These are phyloP conservation scores for Melipona beecheii DNA, from an alignment of 2,888 invertebrate genomes.

Conservation along the genomic window DNA sequence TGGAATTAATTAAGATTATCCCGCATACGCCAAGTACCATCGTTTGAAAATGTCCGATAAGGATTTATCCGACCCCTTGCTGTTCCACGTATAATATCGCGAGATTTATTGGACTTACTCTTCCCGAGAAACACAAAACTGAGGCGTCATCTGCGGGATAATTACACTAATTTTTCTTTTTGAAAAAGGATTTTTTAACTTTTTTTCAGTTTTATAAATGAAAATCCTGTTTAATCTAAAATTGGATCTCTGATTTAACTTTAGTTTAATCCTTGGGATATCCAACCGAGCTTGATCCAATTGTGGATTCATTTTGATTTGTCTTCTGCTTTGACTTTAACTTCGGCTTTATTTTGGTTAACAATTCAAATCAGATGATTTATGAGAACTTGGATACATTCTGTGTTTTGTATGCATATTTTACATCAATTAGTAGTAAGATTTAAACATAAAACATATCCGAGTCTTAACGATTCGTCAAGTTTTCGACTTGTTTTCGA, in stretches of 20 bases:
- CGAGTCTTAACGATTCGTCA: background rate
- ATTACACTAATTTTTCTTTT: background rate
- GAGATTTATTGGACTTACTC: slow-evolving; percentile 56
- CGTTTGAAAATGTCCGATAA: slow-evolving; percentile 67
- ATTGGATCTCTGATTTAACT: too few species aligned
- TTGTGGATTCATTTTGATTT: too few species aligned
- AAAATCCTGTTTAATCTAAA: too few species aligned
- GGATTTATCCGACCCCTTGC: slow-evolving; percentile 36
- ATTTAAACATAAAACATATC: background rate
- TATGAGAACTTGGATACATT: too few species aligned
- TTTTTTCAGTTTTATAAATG: too few species aligned
- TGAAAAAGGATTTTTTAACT: too few species aligned
- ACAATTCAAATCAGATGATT: too few species aligned
- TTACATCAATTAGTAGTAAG: background rate
- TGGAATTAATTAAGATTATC: slow-evolving; percentile 77
- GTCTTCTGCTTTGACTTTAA: too few species aligned
- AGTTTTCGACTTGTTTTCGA: background rate
- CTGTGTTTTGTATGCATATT: background rate
- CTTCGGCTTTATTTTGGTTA: too few species aligned
- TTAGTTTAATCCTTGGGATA: too few species aligned
- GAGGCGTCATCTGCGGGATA: background rate
- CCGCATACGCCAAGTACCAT: slow-evolving; percentile 73
- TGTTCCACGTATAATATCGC: slow-evolving; percentile 22
- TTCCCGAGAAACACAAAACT: slow-evolving; percentile 29
- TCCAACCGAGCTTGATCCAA: too few species aligned